Evolutionary conservation across 1,140 invertebrate genomes (phyloP).

Genomic region (Bombus consobrinus): DNA sequence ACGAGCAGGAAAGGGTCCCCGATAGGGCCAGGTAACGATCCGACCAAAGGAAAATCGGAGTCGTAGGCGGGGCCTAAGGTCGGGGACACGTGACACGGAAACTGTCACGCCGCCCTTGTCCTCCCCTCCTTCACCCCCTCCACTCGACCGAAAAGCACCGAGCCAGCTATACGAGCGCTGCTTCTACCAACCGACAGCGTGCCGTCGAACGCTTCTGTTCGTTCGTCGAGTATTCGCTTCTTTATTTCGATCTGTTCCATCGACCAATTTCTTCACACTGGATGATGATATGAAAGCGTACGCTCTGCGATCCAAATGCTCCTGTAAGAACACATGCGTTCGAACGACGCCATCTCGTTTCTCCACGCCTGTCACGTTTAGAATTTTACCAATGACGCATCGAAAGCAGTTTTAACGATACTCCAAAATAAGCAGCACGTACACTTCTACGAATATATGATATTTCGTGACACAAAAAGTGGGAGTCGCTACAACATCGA

Average conservation of each 20-base stretch:
- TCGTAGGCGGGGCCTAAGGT: constrained; percentile 81
- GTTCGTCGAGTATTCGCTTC: not conserved
- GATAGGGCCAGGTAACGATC: constrained; percentile 62
- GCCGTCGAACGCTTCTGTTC: constrained; percentile 47
- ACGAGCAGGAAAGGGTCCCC: constrained; percentile 44
- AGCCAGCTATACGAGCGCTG: constrained; percentile 44
- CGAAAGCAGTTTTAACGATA: not conserved
- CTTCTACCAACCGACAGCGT: constrained; percentile 45
- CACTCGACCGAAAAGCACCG: constrained; percentile 67
- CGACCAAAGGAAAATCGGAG: constrained; percentile 73
- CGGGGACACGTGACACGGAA: constrained; percentile 82
- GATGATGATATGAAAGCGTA: not conserved
- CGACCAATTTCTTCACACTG: not conserved
- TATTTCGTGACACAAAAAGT: not conserved
- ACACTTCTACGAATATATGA: not conserved
- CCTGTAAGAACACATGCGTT: not conserved
- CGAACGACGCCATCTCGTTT: not conserved
- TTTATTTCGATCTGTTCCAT: not conserved
- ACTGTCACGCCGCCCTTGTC: constrained; percentile 82
- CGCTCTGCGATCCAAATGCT: not conserved
- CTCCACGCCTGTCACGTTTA: not conserved
- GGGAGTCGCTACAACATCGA: not conserved
- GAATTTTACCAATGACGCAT: not conserved
- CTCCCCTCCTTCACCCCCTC: constrained; percentile 59
- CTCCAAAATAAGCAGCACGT: not conserved